Evolutionary conservation across 2,888 invertebrate species (phyloP), one percentile per base, ranked within the genome.

Genomic region (Xiphydria camelus): DNA sequence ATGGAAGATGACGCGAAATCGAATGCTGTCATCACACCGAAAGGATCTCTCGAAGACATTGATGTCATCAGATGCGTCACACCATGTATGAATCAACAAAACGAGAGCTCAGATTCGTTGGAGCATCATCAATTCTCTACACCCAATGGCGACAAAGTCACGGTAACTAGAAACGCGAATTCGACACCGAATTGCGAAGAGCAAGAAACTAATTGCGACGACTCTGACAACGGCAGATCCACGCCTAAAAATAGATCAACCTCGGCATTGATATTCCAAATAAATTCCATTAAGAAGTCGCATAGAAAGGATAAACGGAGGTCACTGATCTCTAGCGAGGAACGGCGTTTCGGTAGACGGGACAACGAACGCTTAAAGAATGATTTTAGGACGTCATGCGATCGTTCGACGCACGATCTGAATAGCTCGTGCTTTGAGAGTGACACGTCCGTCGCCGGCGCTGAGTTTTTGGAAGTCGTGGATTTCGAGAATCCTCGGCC

Each of bases 261-360:
- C 1, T 20, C 47, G 3, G 64, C 61, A 36, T 41, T 69, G 10
- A 61, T 66, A 33, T 47, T 45, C 15, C 58, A 61, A 33, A 45
- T 66, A 4, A 61, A 62, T 43, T 72, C 70, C 1, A 70, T 72
- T 10, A 72, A 72, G 45, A 67, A 59, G 39, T 72, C 72, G 0
- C 72, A 72, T 47, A 69, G 61, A 20, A 72, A 72, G 33, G 65
- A 69, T 35, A 72, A 72, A 37, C 20, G 38, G 4, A 38, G 43
- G 19, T 37, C 17, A 18, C 18, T 38, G 23, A 31, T 22, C 20
- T 32, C 14, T 7, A 37, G 22, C 6, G 32, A 23, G 19, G 34
- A 34, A 26, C 33, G 37, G 3, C 18, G 31, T 22, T 44, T 29
- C 19, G 36, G 15, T 17, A 15, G 17, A 5, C 35, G 29, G 4